Evolutionary conservation across 1,140 invertebrate genomes (phyloP).

Genomic region (Drosophila azteca): DNA sequence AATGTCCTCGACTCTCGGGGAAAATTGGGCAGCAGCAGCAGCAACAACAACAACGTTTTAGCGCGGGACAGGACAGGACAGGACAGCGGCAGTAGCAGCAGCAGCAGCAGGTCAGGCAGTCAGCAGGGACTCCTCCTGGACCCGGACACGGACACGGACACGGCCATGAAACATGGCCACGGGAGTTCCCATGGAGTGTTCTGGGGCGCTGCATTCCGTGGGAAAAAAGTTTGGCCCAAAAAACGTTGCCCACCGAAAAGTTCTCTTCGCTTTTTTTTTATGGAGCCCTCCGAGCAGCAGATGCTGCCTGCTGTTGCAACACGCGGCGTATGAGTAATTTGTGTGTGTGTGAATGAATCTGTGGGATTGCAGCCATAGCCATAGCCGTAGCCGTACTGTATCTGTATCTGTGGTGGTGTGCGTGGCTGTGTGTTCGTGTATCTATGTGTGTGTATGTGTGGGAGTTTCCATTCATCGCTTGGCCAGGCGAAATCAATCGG

Average conservation of each 20-base stretch:
- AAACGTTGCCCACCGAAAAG: conserved; percentile 46
- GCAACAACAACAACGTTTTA: conserved; percentile 35
- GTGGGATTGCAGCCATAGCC: no score
- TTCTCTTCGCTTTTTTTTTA: conserved; percentile 36
- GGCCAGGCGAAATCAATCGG: conserved; percentile 49
- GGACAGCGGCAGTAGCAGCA: conserved; percentile 2
- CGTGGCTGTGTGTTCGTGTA: conserved; percentile 33
- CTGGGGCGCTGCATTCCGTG: no score
- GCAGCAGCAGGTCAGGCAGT: conserved; percentile 36
- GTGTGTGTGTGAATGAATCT: background rate
- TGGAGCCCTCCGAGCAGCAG: background rate
- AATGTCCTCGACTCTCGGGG: conserved; percentile 60
- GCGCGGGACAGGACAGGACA: conserved; percentile 12
- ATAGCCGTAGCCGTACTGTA: background rate
- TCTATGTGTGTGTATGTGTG: conserved; percentile 3
- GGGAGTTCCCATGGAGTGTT: no score
- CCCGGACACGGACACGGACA: no score
- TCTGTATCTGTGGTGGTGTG: background rate
- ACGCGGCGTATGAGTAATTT: conserved; percentile 73
- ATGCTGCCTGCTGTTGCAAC: conserved; percentile 13
- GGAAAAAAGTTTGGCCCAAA: conserved; percentile 33
- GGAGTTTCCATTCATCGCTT: conserved; percentile 51
- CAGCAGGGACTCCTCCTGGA: background rate
- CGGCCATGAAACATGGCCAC: no score
- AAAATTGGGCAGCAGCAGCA: conserved; percentile 37